These are phyloP conservation scores for Pristionchus mayeri DNA, from an alignment of 2,888 invertebrate genomes.

Conservation along the genomic window DNA sequence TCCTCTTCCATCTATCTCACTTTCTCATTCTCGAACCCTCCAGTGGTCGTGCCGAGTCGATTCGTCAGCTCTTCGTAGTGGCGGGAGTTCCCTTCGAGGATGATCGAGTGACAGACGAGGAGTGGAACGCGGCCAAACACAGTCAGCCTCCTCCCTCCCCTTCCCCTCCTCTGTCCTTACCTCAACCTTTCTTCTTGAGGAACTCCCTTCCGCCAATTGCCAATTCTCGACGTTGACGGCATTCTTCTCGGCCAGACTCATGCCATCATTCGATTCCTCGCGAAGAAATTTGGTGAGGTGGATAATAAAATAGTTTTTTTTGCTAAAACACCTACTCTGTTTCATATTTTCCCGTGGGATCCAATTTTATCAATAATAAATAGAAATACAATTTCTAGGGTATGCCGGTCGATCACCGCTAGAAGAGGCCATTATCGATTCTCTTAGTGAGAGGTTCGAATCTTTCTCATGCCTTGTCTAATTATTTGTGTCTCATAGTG, in stretches of 20 bases:
- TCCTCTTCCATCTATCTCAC: not conserved
- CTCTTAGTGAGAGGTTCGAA: not conserved
- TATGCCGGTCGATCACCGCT: not conserved
- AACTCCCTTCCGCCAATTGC: slow-evolving; percentile 48
- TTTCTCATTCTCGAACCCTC: not conserved
- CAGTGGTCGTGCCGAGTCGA: slow-evolving; percentile 48
- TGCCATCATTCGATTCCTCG: slow-evolving; percentile 43
- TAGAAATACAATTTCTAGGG: not conserved
- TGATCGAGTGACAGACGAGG: slow-evolving; percentile 35
- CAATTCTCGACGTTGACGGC: slow-evolving; percentile 35
- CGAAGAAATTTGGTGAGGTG: slow-evolving; percentile 29
- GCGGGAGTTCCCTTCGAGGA: slow-evolving; percentile 13
- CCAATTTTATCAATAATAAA: not conserved
- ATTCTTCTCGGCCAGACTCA: slow-evolving; percentile 41
- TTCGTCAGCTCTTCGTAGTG: slow-evolving; percentile 46
- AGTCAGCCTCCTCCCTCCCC: not conserved
- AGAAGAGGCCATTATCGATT: slow-evolving; percentile 36
- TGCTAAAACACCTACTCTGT: no score
- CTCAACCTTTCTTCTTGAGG: not conserved
- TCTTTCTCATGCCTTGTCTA: no score
- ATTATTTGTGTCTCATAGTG: not conserved
- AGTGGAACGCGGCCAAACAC: slow-evolving; percentile 42
- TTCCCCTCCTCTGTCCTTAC: no score
- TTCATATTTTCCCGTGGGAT: no score
- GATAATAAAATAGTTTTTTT: not conserved